Evolutionary conservation across 2,888 invertebrate species (phyloP), one percentile per base, ranked within the genome.

Genomic region (Cephus sareptanus): DNA sequence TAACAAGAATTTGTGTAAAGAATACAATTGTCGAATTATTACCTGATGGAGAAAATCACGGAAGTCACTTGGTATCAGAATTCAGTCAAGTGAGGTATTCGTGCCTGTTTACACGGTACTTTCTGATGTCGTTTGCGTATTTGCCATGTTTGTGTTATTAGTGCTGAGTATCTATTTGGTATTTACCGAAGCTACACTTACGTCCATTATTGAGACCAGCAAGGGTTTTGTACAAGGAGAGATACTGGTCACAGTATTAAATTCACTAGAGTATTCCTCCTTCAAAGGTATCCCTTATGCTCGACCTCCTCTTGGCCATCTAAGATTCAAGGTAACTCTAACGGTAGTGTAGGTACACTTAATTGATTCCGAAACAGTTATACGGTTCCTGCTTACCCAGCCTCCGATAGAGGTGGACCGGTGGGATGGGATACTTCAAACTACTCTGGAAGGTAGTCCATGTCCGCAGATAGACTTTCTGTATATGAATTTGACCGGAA

Each of bases 281-380:
- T 89, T 87, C 37, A 84, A 77, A 75, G 88, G 87, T 9, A 88
- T 89, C 35, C 86, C 85, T 13, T 88, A 84, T 73, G 89, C 83
- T 0, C 79, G 84, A 73, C 81, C 87, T 23, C 86, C 87, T 23
- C 1, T 85, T 11, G 84, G 83, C 12, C 34, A 82, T 23, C 77
- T 84, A n/a, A 81, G 88, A 79, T 89, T 88, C 73, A 84, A 84
- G 85, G 88, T 87, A 83, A 75, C 12, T 56, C 15, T 40, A 13
- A 23, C 40, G 23, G 23, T 15, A 56, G 12, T 71, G 9, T 71
- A 71, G 31, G 71, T 56, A 56, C 23, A 23, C 40, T 56, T 56
- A 56, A 56, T 76, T 23, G 13, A n/a, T 79, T 76, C 11, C n/a
- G 81, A 23, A n/a, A 81, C 82, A 34, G 83, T 83, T 68, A 81